Percentiles rank a stretch among this genome's conserved stretches.
phyloP scores from a whole-genome alignment of 1,140 invertebrate genomes.

The Elymnias hypermnestra region DNA sequence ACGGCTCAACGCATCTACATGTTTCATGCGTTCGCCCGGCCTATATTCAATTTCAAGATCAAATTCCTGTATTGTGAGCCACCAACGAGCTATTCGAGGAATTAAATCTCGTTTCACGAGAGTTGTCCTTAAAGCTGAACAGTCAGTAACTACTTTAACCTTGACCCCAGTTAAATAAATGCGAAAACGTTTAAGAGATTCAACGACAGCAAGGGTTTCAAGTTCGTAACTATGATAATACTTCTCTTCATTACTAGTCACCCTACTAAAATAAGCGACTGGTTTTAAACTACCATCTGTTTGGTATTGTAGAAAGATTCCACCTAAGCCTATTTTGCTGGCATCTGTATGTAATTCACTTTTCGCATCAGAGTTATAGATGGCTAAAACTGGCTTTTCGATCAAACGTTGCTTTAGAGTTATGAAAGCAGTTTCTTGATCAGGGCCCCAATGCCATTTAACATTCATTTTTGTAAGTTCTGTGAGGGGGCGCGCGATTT shows the following conservation, averaged over 20 bases:
- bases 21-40: neutral
- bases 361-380: constrained; percentile 13
- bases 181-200: constrained; percentile 40
- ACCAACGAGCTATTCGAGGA: constrained; percentile 40
- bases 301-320: constrained; percentile 17
- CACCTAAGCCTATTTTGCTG: constrained; percentile 15
- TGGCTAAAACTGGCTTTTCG: constrained; percentile 17
- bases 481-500: constrained; percentile 21
- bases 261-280: constrained; percentile 20
- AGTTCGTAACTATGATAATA: constrained; percentile 21
- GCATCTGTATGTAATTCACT: constrained; percentile 28
- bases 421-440: constrained; percentile 17
- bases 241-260: constrained; percentile 21
- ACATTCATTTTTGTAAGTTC: constrained; percentile 14
- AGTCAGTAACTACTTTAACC: constrained; percentile 47
- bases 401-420: constrained; percentile 10
- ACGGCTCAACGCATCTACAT: neutral
- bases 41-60: neutral
- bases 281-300: constrained; percentile 6
- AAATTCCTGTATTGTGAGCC: too few species aligned
- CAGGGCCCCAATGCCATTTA: constrained; percentile 17
- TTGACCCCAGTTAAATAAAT: constrained; percentile 40
- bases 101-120: constrained; percentile 41
- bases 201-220: constrained; percentile 24
- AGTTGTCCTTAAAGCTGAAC: constrained; percentile 36